Evolutionary conservation across 2,888 invertebrate genomes (phyloP), one percentile per base, ranked within the genome.

Genomic region (Myopa tessellatipennis): DNA sequence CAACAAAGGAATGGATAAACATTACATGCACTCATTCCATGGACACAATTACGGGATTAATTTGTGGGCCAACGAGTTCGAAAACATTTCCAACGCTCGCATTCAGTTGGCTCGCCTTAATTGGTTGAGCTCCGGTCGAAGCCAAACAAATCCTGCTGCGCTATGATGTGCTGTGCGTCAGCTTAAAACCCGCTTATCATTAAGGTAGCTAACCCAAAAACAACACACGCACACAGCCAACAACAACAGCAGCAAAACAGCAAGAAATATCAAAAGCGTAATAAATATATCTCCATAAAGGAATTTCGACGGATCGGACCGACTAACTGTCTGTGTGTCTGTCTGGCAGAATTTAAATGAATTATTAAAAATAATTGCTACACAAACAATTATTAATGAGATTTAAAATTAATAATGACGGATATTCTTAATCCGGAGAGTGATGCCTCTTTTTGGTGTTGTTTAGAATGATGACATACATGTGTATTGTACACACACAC

Each of bases 61-160:
- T 85, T 86, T 85, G 85, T 86, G 86, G 86, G 84, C 85, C 85
- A 86, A 85, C 85, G 85, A 82, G 81, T 86, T 82, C 83, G 82
- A 82, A 85, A 74, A 76, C 67, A 67, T 63, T 72, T 67, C 60
- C 36, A 58, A 52, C 40, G 16, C 26, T 70, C 61, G 65, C 38
- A 65, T 58, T 65, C 67, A 38, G 67, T 67, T 60, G 45, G 63
- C 60, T 72, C 72, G 69, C 67, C 78, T 74, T 79, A 79, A 79
- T 79, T 79, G 79, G 77, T 76, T 79, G 78, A 77, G 79, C 77
- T 78, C 26, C 26, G 68, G 38, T 73, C 58, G 38, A 74, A 76
- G 70, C 73, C 76, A 73, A 78, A 76, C 40, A 71, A 76, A 18
- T 36, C 70, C 38, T 16, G 50, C 52, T 52, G 63, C 16, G 38